phyloP scores from a whole-genome alignment of 2,113 vertebrate genomes.

The Suncus etruscus region DNA sequence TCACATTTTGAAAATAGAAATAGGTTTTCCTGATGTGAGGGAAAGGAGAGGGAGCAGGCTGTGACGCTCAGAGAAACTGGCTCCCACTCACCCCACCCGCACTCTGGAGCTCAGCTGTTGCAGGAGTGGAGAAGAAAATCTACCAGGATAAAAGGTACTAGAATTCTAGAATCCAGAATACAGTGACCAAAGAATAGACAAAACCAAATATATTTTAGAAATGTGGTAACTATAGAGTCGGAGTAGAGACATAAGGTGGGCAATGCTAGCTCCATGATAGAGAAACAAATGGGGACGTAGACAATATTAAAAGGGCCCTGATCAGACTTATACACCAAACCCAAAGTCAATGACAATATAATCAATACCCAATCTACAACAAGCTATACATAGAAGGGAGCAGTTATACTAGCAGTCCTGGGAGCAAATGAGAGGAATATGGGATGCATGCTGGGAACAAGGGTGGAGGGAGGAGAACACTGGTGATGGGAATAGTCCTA shows the following conservation, averaged over 20 bases:
- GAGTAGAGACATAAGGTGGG: accelerated
- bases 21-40: conserved; percentile 12
- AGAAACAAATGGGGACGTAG: background rate
- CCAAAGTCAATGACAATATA: too few relatives aligned
- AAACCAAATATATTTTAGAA: background rate
- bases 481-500: too few relatives aligned
- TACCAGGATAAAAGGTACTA: background rate
- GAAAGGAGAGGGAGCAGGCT: conserved; percentile 4
- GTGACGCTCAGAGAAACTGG: background rate
- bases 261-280: background rate
- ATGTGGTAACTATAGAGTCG: background rate
- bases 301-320: background rate
- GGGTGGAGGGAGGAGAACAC: too few relatives aligned
- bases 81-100: too few relatives aligned
- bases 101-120: conserved; percentile 8
- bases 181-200: background rate
- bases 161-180: background rate
- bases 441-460: too few relatives aligned
- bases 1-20: conserved; percentile 65
- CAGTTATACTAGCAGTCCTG: too few relatives aligned
- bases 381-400: too few relatives aligned
- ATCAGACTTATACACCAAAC: too few relatives aligned
- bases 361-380: too few relatives aligned
- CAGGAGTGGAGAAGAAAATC: conserved; percentile 12
- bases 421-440: too few relatives aligned